Conservation (phyloP, 2,888 invertebrate species). For the Anthrax anthrax region DNA sequence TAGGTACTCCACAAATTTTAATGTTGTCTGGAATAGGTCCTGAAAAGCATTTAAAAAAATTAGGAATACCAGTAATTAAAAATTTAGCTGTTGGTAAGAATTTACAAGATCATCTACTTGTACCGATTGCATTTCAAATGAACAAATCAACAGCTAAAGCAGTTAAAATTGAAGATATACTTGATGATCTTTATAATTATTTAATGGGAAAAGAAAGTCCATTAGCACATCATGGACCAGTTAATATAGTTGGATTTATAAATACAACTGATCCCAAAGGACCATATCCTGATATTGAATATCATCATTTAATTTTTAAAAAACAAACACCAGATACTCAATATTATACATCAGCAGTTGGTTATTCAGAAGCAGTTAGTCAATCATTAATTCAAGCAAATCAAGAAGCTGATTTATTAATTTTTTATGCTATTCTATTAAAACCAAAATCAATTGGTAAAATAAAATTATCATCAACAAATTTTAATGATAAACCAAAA, state of each 20-base stretch:
- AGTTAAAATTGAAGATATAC: conserved; percentile 18
- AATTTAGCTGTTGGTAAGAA: conserved; percentile 48
- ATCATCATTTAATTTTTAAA: conserved; percentile 29
- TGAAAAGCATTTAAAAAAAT: conserved; percentile 12
- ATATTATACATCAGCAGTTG: conserved; percentile 24
- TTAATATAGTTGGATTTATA: conserved; percentile 1
- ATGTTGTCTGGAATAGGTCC: conserved; percentile 21
- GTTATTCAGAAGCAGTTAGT: conserved; percentile 24
- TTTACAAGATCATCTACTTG: conserved; percentile 64
- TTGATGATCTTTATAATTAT: conserved; percentile 32
- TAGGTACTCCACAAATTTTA: conserved; percentile 20
- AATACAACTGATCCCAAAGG: neutral
- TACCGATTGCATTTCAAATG: conserved; percentile 28
- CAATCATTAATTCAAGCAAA: conserved; percentile 7
- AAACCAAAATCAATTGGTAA: conserved; percentile 34
- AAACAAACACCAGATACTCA: conserved; percentile 15
- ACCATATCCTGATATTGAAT: conserved; percentile 38
- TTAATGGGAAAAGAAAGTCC: conserved; percentile 11
- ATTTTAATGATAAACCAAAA: conserved; percentile 39
- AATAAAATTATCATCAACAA: conserved; percentile 36
- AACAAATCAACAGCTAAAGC: conserved; percentile 22
- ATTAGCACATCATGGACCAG: neutral
- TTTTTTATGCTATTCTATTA: conserved; percentile 21
- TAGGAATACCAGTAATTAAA: conserved; percentile 15
- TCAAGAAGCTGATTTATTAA: neutral